Base-by-base conservation (phyloP, 2,888 invertebrate species). In the Terebella lapidaria region DNA sequence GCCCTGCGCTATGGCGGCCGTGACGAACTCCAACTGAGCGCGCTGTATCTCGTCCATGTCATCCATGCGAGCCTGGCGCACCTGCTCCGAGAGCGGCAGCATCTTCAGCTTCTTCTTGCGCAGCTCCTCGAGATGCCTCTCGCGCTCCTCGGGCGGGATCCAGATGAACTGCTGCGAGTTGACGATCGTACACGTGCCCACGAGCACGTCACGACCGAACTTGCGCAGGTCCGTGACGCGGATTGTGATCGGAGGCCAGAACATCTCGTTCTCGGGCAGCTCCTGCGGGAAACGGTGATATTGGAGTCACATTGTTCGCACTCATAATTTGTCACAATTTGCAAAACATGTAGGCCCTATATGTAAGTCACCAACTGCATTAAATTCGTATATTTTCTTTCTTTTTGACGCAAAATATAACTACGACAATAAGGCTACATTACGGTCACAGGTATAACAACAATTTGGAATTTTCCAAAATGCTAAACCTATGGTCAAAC, bases 181-280 rank as follows among this genome's bases (percentile, higher is more conserved):
- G 46, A 53, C 49, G n/a, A 68, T 58, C 4, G 67, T 65, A 55
- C 58, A 58, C 4, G 58, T 63, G 15, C 72, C 72, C 20, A 70
- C 66, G 20, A 70, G 55, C 4, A 65, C 59, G 18, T 65, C 60
- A 15, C 71, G 58, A 5, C 71, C 71, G 59, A 71, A 71, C 24
- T 63, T 65, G 5, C 71, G 59, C 25, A 62, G 61, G 57, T 71
- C 71, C 27, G 68, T 47, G 53, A 64, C 63, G 1, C 70, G 59
- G 47, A 71, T 70, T 10, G 63, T 70, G 24, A 71, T 56, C 0
- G 71, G 71, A 3, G 71, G 71, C 69, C 68, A 70, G 59, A 60
- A 72, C 18, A 60, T 5, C n/a, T 61, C 57, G 25, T 72, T 67
- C 20, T 72, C 68, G 15, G 71, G 71, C 26, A 71, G 57, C 18